Percentiles rank a stretch among this genome's conserved stretches.
These are phyloP conservation scores for Hypocryptadius cinnamomeus DNA, from an alignment of 2,113 vertebrate genomes.

Conservation along the genomic window DNA sequence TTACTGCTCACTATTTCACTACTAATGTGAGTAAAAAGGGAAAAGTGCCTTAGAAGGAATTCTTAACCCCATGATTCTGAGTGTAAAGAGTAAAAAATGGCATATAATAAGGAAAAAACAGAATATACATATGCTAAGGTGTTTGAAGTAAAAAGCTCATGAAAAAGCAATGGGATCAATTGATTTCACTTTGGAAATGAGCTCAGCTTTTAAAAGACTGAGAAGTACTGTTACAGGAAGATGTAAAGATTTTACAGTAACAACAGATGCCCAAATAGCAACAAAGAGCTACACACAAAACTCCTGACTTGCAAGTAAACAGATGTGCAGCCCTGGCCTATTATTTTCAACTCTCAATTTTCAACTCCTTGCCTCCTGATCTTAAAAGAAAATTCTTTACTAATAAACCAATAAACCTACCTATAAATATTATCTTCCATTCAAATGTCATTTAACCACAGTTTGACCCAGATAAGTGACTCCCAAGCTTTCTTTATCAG, in stretches of 20 bases:
- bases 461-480: neutral
- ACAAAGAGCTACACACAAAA: neutral
- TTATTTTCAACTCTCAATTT: neutral
- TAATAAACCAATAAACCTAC: neutral
- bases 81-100: neutral
- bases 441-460: neutral
- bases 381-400: neutral
- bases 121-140: neutral
- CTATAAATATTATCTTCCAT: neutral
- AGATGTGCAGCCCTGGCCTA: neutral
- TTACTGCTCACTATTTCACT: neutral
- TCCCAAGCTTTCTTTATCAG: neutral
- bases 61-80: neutral
- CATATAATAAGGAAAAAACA: neutral
- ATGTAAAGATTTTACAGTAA: constrained; percentile 11
- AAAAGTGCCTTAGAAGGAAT: neutral
- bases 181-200: neutral
- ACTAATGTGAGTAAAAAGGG: neutral
- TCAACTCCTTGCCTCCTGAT: neutral
- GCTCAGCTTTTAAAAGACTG: constrained; percentile 3
- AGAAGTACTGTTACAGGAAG: neutral
- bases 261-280: neutral
- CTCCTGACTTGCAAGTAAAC: neutral
- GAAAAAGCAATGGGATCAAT: neutral
- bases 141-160: neutral